Conservation (phyloP, 2,888 invertebrate species). For the Metalampra italica region DNA sequence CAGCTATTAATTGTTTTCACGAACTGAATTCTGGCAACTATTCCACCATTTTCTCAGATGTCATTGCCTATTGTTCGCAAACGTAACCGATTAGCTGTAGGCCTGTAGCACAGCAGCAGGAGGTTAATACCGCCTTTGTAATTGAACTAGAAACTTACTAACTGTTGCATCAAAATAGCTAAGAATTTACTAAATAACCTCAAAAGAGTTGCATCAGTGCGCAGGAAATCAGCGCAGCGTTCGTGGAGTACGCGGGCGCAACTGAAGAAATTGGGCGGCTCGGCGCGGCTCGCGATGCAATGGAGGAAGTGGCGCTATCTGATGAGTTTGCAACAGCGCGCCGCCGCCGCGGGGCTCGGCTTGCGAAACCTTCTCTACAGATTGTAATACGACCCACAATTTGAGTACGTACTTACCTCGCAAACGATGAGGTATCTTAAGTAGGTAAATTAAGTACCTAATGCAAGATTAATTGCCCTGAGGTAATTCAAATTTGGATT, state of each 20-base stretch:
- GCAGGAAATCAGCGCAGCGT: constrained; percentile 32
- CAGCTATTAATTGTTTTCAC: too few species aligned
- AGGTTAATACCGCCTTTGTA: too few species aligned
- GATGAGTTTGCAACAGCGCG: constrained; percentile 51
- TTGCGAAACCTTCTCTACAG: constrained; percentile 28
- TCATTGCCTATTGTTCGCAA: too few species aligned
- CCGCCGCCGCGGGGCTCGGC: constrained; percentile 14
- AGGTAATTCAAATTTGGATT: background rate
- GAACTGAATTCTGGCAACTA: too few species aligned
- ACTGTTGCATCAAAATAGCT: constrained; percentile 17
- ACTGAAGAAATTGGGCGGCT: constrained; percentile 52
- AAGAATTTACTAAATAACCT: constrained; percentile 27
- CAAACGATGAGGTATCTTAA: background rate
- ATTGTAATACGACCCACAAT: constrained; percentile 16
- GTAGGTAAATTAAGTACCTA: background rate
- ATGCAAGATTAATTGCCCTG: background rate
- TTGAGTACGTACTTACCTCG: background rate
- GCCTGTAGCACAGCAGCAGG: background rate
- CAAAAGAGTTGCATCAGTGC: constrained; percentile 33
- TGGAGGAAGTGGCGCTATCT: constrained; percentile 59
- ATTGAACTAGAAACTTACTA: too few species aligned
- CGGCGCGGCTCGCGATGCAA: constrained; percentile 36
- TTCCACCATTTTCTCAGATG: too few species aligned
- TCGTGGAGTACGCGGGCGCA: constrained; percentile 23
- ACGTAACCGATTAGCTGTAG: too few species aligned